phyloP scores from a whole-genome alignment of 2,113 vertebrate genomes.

The Psammodynastes pulverulentus region DNA sequence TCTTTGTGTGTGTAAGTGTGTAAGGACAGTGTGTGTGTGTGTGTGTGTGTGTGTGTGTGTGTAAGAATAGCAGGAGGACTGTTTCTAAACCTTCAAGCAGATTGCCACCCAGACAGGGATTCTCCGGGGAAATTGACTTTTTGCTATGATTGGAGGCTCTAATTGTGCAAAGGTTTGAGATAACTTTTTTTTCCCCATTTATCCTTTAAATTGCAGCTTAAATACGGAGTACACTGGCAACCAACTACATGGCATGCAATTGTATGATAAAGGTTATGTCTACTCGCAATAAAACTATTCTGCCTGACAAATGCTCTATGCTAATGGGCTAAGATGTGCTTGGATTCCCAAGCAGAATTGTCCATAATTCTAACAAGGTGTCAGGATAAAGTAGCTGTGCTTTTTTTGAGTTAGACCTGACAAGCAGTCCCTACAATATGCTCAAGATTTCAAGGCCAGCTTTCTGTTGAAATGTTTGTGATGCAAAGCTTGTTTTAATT shows the following conservation, averaged over 20 bases:
- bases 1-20: background rate
- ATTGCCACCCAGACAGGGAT: background rate
- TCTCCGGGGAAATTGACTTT: slow-evolving; percentile 14
- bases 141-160: slow-evolving; percentile 9
- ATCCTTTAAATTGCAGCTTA: slow-evolving; percentile 15
- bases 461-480: background rate
- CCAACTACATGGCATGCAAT: slow-evolving; percentile 7
- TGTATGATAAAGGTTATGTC: slow-evolving; percentile 21
- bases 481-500: background rate
- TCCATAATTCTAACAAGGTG: slow-evolving; percentile 19
- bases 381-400: background rate
- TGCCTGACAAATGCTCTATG: slow-evolving; percentile 29
- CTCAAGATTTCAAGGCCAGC: background rate
- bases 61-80: background rate
- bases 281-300: slow-evolving; percentile 17
- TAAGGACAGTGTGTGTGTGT: background rate
- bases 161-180: background rate
- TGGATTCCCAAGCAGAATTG: slow-evolving; percentile 11
- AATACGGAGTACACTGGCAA: background rate
- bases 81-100: slow-evolving; percentile 26
- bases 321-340: slow-evolving; percentile 22
- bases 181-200: background rate
- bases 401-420: background rate
- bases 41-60: background rate
- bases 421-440: background rate